Percentiles rank a stretch among this genome's conserved stretches.
Evolutionary conservation across 2,113 vertebrate species (phyloP).

Genomic region (Loxodonta africana): DNA sequence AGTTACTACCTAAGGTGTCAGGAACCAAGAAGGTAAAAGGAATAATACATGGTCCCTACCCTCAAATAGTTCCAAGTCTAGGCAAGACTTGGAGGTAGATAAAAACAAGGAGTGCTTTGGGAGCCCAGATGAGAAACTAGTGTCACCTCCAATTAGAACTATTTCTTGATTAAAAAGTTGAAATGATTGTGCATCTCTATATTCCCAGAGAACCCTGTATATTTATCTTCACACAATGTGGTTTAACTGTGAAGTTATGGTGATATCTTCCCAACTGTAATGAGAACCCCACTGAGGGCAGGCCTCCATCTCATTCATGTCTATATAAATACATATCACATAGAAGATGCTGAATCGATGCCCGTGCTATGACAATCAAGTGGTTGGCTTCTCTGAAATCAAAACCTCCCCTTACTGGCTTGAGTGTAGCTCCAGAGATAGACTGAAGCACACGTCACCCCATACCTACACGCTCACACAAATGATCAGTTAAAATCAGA

Average conservation of each 20-base stretch:
- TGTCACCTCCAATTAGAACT: background rate
- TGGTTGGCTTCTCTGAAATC: background rate
- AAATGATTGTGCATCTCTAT: background rate
- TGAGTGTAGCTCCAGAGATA: background rate
- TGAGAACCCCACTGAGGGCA: background rate
- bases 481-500: background rate
- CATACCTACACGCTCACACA: background rate
- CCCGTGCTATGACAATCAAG: background rate
- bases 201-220: background rate
- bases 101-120: background rate
- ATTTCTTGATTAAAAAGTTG: background rate
- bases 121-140: background rate
- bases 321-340: background rate
- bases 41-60: background rate
- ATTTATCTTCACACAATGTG: background rate
- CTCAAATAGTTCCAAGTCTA: conserved; percentile 6
- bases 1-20: background rate
- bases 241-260: background rate
- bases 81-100: background rate
- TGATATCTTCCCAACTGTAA: background rate
- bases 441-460: background rate
- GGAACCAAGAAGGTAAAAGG: background rate
- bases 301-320: too few relatives aligned
- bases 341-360: background rate
- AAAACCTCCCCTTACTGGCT: background rate